Evolutionary conservation across 2,113 vertebrate species (phyloP).

Genomic region (Nipponia nippon): DNA sequence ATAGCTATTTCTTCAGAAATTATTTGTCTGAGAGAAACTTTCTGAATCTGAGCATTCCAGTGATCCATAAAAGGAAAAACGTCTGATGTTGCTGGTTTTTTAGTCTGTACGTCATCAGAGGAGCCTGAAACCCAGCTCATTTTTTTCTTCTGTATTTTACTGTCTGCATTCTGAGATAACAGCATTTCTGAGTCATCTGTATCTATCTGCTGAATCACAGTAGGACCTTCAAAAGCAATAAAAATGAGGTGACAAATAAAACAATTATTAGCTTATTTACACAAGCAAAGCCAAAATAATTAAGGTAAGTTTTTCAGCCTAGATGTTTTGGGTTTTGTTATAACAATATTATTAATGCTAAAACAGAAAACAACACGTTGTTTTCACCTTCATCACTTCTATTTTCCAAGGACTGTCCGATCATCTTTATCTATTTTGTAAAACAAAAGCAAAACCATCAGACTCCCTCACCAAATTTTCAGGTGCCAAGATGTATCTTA

Average conservation of each 20-base stretch:
- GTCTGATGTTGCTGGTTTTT: constrained; percentile 54
- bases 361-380: not conserved
- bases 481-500: not conserved
- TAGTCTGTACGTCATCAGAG: not conserved
- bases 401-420: not conserved
- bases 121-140: not conserved
- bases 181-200: constrained; percentile 57
- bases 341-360: not conserved
- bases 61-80: constrained; percentile 84
- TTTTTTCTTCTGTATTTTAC: constrained; percentile 56
- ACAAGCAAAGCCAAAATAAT: not conserved
- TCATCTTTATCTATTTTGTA: not conserved
- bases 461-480: not conserved
- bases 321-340: not conserved
- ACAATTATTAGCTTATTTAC: not conserved
- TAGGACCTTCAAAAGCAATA: constrained; percentile 64
- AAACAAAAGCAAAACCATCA: not conserved
- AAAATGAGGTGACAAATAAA: constrained; percentile 10
- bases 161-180: constrained; percentile 52
- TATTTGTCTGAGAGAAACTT: constrained; percentile 90
- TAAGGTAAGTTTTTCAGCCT: not conserved
- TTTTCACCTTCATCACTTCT: not conserved
- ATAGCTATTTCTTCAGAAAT: constrained; percentile 92
- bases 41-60: constrained; percentile 83
- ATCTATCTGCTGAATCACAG: constrained; percentile 38